Evolutionary conservation across 2,888 invertebrate genomes (phyloP).

Genomic region (Chymomyza fuscimana): DNA sequence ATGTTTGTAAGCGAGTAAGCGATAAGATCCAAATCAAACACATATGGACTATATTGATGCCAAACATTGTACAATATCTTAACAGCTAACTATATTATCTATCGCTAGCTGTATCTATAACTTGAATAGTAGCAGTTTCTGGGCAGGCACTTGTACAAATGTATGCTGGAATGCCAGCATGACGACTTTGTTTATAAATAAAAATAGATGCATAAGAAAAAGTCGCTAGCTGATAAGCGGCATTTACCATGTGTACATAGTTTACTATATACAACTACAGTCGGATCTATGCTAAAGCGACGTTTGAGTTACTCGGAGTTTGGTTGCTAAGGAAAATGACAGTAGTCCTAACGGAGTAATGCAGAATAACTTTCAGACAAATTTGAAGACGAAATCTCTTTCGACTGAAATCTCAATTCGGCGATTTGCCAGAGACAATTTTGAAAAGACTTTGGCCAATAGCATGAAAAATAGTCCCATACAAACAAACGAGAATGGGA

Average conservation of each 20-base stretch:
- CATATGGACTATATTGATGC: not conserved
- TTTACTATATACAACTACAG: not conserved
- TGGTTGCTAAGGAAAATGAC: too few relatives aligned
- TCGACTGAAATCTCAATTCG: too few relatives aligned
- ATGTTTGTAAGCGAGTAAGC: not conserved
- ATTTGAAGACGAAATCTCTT: too few relatives aligned
- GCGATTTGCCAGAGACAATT: too few relatives aligned
- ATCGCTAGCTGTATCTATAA: not conserved
- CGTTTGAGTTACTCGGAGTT: too few relatives aligned
- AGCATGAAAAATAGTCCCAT: too few relatives aligned
- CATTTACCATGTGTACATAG: not conserved
- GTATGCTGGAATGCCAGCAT: conserved; percentile 18
- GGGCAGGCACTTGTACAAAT: conserved; percentile 18
- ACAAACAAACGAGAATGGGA: too few relatives aligned
- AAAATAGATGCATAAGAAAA: not conserved
- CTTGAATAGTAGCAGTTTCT: not conserved
- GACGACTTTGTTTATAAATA: conserved; percentile 32
- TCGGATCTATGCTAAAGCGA: not conserved
- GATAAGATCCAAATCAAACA: not conserved
- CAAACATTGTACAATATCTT: not conserved
- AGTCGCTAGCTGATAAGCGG: not conserved
- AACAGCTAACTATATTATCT: not conserved
- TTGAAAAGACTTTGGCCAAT: too few relatives aligned
- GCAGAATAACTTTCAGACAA: too few relatives aligned
- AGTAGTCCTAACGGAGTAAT: too few relatives aligned